Evolutionary conservation across 2,888 invertebrate genomes (phyloP), one percentile per base, ranked within the genome.

Genomic region (Ophion slaviceki): DNA sequence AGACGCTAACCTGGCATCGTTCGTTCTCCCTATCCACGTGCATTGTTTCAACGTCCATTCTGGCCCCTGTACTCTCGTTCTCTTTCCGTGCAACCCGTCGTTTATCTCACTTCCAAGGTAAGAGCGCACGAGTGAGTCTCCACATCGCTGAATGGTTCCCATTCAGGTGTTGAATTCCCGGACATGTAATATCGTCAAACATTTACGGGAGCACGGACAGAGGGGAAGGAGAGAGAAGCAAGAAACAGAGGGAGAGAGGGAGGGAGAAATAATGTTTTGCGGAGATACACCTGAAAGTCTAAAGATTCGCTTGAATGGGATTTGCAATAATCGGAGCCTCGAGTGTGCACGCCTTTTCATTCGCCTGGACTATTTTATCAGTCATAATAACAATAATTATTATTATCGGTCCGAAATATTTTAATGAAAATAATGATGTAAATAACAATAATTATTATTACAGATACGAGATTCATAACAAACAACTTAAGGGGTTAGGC

Each of bases 11-110:
- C 68, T 59, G 67, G 67, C 24, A 72, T 64, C 74, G 72, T 45
- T 61, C 57, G 78, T 76, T 81, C 78, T 80, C 72, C 78, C 53
- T 28, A 40, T 45, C 71, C 36, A 47, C 64, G 8, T n/a, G 72
- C 74, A 85, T 85, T 82, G 82, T 85, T 85, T 70, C 71, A 11
- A n/a, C 57, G 17, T 71, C n/a, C 45, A 72, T 80, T 79, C 47
- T 28, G 64, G 64, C 24, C 40, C 70, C 40, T 8, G 62, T 59
- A 40, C 59, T 24, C 59, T 66, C 36, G 53, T 79, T 67, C 66
- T 61, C 72, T 28, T 70, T 66, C n/a, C 57, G 59, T 59, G 70
- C 66, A 62, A 40, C 53, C 3, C 53, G 2, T 11, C 53, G 66
- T 67, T 32, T 32, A n/a, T 74, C n/a, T 67, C 74, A 10, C 32